Evolutionary conservation across 2,113 vertebrate species (phyloP).

Genomic region (Pristiophorus japonicus): DNA sequence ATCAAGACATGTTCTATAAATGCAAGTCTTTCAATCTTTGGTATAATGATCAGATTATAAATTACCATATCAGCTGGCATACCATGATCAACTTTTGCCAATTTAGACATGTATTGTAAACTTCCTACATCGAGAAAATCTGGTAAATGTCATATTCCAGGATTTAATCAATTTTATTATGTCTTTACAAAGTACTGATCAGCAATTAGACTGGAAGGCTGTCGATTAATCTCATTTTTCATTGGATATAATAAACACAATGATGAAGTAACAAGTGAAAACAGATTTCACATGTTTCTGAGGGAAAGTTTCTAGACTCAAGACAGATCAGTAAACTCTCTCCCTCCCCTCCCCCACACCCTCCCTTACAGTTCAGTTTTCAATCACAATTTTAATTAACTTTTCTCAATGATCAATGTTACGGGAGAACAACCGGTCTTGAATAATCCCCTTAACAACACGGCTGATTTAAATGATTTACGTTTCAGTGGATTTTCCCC

Average conservation of each 20-base stretch:
- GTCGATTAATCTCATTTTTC: background rate
- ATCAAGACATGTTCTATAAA: no score
- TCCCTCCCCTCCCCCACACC: background rate
- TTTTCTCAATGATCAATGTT: no score
- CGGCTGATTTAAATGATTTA: no score
- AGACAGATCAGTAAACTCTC: background rate
- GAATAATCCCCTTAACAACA: background rate
- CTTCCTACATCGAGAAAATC: no score
- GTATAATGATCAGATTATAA: no score
- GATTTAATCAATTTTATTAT: background rate
- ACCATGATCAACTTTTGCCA: background rate
- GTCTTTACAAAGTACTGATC: background rate
- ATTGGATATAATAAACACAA: background rate
- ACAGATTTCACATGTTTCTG: background rate
- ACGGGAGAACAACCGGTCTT: background rate
- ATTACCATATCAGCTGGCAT: background rate
- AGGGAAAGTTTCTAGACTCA: background rate
- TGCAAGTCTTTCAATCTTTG: no score
- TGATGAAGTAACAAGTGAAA: background rate
- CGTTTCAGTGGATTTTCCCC: no score
- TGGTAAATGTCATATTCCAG: background rate
- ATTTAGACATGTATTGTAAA: background rate
- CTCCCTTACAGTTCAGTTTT: background rate
- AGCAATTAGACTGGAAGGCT: background rate
- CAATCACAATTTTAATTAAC: background rate